Evolutionary conservation across 2,888 invertebrate genomes (phyloP).

Genomic region (Rhingia rostrata): DNA sequence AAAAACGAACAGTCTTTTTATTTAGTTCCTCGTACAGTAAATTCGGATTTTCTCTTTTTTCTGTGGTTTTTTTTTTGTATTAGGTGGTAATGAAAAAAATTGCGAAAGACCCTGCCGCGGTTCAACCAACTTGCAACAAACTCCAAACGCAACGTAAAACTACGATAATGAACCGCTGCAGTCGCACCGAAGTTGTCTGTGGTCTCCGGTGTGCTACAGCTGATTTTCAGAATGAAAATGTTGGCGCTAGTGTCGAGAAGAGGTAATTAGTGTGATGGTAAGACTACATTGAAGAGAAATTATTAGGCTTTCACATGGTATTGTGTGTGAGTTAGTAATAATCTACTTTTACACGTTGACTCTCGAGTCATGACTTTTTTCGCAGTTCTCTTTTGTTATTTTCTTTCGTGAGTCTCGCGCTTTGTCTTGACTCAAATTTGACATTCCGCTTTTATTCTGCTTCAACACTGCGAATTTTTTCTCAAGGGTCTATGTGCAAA

Average conservation of each 20-base stretch:
- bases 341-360: too few species aligned
- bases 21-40: slow-evolving; percentile 9
- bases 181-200: slow-evolving; percentile 50
- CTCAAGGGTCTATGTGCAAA: too few species aligned
- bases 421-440: too few species aligned
- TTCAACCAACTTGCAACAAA: slow-evolving; percentile 56
- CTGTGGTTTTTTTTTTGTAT: slow-evolving; percentile 46
- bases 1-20: slow-evolving; percentile 26
- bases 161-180: slow-evolving; percentile 65
- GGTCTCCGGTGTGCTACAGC: slow-evolving; percentile 51
- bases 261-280: not conserved
- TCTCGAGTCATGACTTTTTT: too few species aligned
- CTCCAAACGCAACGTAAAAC: slow-evolving; percentile 70
- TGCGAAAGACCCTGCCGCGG: slow-evolving; percentile 45
- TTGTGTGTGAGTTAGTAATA: too few species aligned
- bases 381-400: too few species aligned
- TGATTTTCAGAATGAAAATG: slow-evolving; percentile 16
- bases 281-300: slow-evolving; percentile 7
- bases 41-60: slow-evolving; percentile 6
- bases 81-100: slow-evolving; percentile 43
- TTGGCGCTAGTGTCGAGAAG: slow-evolving; percentile 50
- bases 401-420: too few species aligned
- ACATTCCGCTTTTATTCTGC: too few species aligned
- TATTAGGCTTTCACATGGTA: not conserved
- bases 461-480: too few species aligned